Conservation (phyloP, 1,140 invertebrate genomes). For the Metaphire vulgaris region DNA sequence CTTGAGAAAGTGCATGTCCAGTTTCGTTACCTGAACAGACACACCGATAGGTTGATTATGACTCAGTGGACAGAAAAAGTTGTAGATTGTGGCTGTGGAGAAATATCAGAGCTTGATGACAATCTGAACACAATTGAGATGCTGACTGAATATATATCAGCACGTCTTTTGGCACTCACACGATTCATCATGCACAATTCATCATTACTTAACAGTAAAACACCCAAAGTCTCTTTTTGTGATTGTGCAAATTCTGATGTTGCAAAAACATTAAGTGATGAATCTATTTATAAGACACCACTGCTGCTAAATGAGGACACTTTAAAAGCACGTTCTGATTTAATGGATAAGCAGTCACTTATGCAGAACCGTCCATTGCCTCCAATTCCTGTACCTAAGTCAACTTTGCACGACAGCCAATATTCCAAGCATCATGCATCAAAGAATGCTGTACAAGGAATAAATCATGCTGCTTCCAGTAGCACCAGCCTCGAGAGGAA, state of each 20-base stretch:
- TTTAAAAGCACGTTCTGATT: not conserved
- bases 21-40: not conserved
- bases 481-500: slow-evolving; percentile 36
- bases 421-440: slow-evolving; percentile 25
- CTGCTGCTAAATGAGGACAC: not conserved
- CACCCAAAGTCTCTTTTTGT: not conserved
- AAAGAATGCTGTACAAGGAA: not conserved
- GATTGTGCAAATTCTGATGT: not conserved
- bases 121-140: not conserved
- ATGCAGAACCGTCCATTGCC: slow-evolving; percentile 47
- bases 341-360: slow-evolving; percentile 24
- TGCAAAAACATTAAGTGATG: not conserved
- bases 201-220: not conserved
- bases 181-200: not conserved
- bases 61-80: not conserved
- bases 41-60: not conserved
- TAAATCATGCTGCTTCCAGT: no score
- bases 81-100: not conserved
- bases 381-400: slow-evolving; percentile 38
- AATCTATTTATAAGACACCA: not conserved
- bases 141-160: not conserved
- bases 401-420: slow-evolving; percentile 39
- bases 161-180: not conserved
- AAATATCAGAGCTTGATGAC: not conserved
- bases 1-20: not conserved